Conservation (phyloP, 2,113 vertebrate species). For the Tupaia tana region DNA sequence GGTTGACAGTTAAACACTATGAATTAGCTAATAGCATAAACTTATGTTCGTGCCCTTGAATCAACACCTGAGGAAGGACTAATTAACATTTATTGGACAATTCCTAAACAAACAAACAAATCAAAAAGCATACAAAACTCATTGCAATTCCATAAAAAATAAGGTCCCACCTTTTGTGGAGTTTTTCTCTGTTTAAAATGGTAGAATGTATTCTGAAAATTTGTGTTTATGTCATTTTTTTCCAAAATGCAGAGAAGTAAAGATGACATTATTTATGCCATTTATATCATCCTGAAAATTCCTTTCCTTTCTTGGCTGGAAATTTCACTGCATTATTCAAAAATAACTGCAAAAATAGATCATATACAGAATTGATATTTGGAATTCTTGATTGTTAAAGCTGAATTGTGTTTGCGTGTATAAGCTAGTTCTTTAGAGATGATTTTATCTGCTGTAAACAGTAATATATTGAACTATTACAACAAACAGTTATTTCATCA, state of each 20-base stretch:
- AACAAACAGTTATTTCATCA: conserved; percentile 12
- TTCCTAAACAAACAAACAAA: neutral
- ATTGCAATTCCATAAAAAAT: neutral
- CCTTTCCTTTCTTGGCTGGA: conserved; percentile 43
- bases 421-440: neutral
- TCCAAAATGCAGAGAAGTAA: neutral
- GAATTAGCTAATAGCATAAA: neutral
- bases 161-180: neutral
- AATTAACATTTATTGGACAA: neutral
- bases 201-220: neutral
- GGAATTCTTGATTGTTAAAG: neutral
- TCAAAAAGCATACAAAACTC: neutral
- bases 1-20: neutral
- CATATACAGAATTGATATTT: conserved; percentile 4
- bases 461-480: neutral
- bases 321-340: conserved; percentile 34
- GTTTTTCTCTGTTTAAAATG: neutral
- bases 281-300: conserved; percentile 16
- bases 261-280: neutral
- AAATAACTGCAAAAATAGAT: conserved; percentile 56
- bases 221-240: neutral
- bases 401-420: neutral
- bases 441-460: conserved; percentile 23
- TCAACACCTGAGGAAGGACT: conserved; percentile 30
- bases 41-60: neutral